Conservation (phyloP, 2,888 invertebrate species). For the Hydrotaea diabolus region DNA sequence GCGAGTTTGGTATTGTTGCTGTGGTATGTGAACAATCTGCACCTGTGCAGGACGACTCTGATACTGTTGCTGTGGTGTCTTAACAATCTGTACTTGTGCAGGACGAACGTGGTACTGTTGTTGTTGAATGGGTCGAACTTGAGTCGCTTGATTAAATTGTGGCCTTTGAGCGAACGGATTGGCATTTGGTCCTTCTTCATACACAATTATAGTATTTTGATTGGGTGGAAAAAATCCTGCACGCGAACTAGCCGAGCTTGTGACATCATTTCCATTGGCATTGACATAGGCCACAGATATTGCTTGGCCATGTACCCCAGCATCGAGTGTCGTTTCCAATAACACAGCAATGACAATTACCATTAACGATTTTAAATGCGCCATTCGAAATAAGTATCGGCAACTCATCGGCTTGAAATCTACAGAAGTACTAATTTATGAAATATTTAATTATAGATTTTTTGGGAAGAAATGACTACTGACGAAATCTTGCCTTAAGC, state of each 20-base stretch:
- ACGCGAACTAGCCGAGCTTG: not conserved
- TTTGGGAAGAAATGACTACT: not conserved
- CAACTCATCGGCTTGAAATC: conserved; percentile 20
- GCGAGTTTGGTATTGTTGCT: not conserved
- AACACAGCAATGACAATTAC: not conserved
- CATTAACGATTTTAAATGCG: not conserved
- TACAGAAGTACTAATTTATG: conserved; percentile 36
- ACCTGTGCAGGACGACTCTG: not conserved
- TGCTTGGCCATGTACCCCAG: conserved; percentile 21
- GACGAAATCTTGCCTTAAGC: conserved; percentile 7
- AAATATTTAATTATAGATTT: too few relatives aligned
- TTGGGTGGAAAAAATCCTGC: not conserved
- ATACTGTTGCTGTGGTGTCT: not conserved
- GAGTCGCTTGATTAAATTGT: not conserved
- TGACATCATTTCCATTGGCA: not conserved
- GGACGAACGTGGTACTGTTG: not conserved
- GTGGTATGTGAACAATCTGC: not conserved
- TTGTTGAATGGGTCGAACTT: not conserved
- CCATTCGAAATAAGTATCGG: conserved; percentile 4
- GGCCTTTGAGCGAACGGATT: not conserved
- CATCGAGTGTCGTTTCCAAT: not conserved
- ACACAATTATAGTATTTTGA: too few relatives aligned
- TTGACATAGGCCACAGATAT: not conserved
- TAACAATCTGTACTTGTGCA: not conserved
- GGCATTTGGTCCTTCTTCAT: not conserved